Conservation (phyloP, 53 echinoderm and acorn worm species). For the Paracentrotus lividus region DNA sequence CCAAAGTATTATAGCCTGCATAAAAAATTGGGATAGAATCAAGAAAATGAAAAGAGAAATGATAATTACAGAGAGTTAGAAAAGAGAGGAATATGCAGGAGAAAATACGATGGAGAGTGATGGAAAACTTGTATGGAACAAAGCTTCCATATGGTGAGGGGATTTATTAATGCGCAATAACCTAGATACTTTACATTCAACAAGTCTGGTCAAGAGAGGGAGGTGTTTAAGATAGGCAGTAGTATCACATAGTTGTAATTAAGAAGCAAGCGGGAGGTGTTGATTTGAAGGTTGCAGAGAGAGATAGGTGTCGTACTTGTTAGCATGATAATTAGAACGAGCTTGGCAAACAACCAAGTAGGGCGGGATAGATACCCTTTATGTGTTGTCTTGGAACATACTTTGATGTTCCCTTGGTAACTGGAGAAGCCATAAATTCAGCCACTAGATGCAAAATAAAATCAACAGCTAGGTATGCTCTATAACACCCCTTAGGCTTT, state of each 20-base stretch:
- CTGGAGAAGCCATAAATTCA: too few relatives aligned
- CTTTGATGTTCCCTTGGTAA: too few relatives aligned
- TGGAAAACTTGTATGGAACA: not conserved
- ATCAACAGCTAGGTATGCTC: too few relatives aligned
- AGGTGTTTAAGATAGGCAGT: not conserved
- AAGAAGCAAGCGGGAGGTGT: not conserved
- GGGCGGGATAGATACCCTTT: too few relatives aligned
- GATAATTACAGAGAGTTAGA: not conserved
- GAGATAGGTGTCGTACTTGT: not conserved
- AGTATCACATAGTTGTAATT: not conserved
- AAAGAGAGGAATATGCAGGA: not conserved
- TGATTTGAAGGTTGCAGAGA: not conserved
- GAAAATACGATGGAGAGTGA: not conserved
- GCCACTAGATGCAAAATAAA: too few relatives aligned
- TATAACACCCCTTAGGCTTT: too few relatives aligned
- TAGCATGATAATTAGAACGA: not conserved
- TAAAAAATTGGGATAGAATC: not conserved
- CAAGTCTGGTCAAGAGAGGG: slow-evolving; percentile 27
- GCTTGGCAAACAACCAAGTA: not conserved
- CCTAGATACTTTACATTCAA: not conserved
- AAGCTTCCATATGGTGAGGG: slow-evolving; percentile 27
- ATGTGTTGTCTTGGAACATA: too few relatives aligned
- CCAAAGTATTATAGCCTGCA: not conserved
- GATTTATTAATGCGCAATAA: not conserved
- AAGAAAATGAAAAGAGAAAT: not conserved